Evolutionary conservation across 2,113 vertebrate species (phyloP).

Genomic region (Ancistrus triradiatus): DNA sequence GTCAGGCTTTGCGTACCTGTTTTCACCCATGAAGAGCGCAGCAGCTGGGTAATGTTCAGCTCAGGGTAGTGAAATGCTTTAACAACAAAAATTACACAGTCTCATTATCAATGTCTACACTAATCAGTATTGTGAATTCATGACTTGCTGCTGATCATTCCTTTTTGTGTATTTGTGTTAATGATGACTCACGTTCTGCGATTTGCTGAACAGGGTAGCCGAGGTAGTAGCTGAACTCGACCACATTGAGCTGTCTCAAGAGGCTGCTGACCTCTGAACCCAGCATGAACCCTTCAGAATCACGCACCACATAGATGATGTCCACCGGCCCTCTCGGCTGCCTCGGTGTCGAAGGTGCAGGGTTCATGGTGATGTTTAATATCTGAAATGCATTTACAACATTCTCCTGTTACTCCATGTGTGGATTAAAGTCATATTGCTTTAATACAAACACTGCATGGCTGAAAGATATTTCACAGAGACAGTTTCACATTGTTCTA

Average conservation of each 20-base stretch:
- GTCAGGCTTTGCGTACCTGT: conserved; percentile 74
- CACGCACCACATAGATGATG: conserved; percentile 77
- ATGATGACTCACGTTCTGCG: conserved; percentile 87
- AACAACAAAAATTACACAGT: neutral
- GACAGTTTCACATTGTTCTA: no score
- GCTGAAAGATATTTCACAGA: no score
- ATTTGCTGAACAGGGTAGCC: conserved; percentile 93
- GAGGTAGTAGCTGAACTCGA: conserved; percentile 97
- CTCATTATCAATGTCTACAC: neutral
- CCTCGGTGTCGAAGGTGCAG: conserved; percentile 46
- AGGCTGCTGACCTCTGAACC: conserved; percentile 85
- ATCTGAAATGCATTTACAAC: conserved; percentile 66
- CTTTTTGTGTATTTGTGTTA: no score
- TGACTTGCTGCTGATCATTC: no score
- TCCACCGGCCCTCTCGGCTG: conserved; percentile 78
- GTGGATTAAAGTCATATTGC: no score
- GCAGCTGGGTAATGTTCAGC: conserved; percentile 83
- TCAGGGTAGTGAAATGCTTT: conserved; percentile 91
- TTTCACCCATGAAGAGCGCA: conserved; percentile 92
- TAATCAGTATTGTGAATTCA: neutral
- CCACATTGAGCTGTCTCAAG: conserved; percentile 80
- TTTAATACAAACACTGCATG: neutral
- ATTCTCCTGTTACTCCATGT: no score
- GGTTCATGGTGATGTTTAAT: conserved; percentile 79
- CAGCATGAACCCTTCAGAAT: conserved; percentile 67